Conservation (phyloP, 1,140 invertebrate species). For the Rhagoletis zephyria region DNA sequence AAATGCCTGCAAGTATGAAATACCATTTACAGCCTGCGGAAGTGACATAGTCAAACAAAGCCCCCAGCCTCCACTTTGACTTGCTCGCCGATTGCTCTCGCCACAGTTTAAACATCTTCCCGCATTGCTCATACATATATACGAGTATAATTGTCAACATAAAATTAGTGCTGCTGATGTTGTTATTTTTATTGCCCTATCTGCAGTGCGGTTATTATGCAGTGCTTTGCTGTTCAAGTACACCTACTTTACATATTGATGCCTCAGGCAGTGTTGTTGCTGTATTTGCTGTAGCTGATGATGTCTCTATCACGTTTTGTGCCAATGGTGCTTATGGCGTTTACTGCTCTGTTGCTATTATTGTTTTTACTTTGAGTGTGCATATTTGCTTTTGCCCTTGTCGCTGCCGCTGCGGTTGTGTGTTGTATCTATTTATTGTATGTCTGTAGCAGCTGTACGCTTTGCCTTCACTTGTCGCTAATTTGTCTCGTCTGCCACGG, state of each 20-base stretch:
- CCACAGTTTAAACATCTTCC: too few species aligned
- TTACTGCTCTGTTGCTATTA: background rate
- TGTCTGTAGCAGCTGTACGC: background rate
- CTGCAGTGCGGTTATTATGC: conserved; percentile 26
- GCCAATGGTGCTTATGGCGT: background rate
- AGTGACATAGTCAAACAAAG: too few species aligned
- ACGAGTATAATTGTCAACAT: conserved; percentile 36
- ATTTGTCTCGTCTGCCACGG: conserved; percentile 21
- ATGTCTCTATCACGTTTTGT: conserved; percentile 36
- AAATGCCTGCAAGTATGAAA: too few species aligned
- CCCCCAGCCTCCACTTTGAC: too few species aligned
- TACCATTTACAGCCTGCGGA: too few species aligned
- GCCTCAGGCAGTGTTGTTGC: background rate
- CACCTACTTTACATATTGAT: background rate
- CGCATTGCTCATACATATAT: too few species aligned
- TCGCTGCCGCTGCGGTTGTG: background rate
- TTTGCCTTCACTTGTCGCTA: conserved; percentile 29
- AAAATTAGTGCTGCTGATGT: background rate
- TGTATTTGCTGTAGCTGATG: background rate
- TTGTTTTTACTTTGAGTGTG: background rate
- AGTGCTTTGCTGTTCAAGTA: background rate
- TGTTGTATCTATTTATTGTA: background rate
- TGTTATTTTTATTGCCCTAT: conserved; percentile 24
- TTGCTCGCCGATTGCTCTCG: too few species aligned
- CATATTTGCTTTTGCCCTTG: background rate